Percentiles rank a stretch among this genome's conserved stretches.
phyloP scores from a whole-genome alignment of 1,140 invertebrate species.

The Papilio helenus region DNA sequence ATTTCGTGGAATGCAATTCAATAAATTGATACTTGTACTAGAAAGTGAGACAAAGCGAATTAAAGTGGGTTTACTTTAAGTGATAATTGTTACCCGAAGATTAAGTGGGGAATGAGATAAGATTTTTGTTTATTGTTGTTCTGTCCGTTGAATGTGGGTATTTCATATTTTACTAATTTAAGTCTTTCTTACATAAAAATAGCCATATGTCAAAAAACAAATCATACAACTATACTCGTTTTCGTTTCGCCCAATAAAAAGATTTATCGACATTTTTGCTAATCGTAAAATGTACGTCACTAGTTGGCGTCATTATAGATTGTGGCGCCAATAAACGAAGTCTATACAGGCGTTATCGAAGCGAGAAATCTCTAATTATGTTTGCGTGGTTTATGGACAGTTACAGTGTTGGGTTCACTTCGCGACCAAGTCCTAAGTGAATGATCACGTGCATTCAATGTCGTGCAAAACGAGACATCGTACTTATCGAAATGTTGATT shows the following conservation, averaged over 20 bases:
- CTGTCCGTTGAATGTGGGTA: too few relatives aligned
- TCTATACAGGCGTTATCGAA: not conserved
- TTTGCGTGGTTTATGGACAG: constrained; percentile 23
- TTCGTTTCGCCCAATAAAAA: not conserved
- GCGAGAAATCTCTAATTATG: constrained; percentile 25
- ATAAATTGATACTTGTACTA: not conserved
- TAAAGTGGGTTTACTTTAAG: too few relatives aligned
- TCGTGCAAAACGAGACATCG: constrained; percentile 8
- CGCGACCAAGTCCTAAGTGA: constrained; percentile 6
- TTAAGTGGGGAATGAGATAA: too few relatives aligned
- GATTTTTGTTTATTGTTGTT: too few relatives aligned
- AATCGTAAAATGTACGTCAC: not conserved
- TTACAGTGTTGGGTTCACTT: constrained; percentile 1
- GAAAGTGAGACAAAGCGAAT: not conserved
- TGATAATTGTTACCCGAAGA: too few relatives aligned
- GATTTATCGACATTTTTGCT: not conserved
- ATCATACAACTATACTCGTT: not conserved
- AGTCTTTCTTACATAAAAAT: too few relatives aligned
- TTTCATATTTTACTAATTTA: too few relatives aligned
- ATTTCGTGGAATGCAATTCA: not conserved
- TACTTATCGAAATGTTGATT: not conserved
- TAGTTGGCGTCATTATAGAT: not conserved
- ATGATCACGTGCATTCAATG: not conserved
- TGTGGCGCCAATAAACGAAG: not conserved
- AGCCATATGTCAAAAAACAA: not conserved